Evolutionary conservation across 2,113 vertebrate species (phyloP).

Genomic region (Callaeas wilsoni): DNA sequence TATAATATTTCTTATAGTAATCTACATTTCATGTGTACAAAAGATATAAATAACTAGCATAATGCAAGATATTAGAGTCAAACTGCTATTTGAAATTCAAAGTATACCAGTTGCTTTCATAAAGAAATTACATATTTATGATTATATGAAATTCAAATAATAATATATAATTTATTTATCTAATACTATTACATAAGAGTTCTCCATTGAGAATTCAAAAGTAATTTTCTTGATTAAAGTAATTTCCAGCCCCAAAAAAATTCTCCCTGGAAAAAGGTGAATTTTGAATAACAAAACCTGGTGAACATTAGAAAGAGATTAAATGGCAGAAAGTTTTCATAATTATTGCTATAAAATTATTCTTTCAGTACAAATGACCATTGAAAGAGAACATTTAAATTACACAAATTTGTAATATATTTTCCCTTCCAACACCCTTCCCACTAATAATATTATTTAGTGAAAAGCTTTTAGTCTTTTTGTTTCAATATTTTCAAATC

Average conservation of each 20-base stretch:
- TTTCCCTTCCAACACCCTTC: background rate
- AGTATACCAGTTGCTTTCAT: background rate
- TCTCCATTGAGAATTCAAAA: background rate
- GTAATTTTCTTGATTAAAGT: constrained; percentile 4
- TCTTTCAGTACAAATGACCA: background rate
- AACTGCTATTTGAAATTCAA: constrained; percentile 14
- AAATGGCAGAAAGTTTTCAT: background rate
- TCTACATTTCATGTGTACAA: background rate
- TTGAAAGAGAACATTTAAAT: background rate
- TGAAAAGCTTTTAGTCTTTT: background rate
- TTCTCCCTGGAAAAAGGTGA: background rate
- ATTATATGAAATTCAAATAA: constrained; percentile 18
- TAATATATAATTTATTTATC: constrained; percentile 1
- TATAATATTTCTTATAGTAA: background rate
- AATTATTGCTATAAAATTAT: background rate
- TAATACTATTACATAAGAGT: background rate
- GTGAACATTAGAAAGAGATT: background rate
- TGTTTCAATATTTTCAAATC: background rate
- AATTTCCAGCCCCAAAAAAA: background rate
- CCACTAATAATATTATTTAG: background rate
- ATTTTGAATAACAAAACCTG: background rate
- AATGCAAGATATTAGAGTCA: background rate
- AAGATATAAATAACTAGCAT: background rate
- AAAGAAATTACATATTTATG: background rate
- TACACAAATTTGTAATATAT: background rate